phyloP scores from a whole-genome alignment of 1,140 invertebrate species.

The Heliconius nattereri region DNA sequence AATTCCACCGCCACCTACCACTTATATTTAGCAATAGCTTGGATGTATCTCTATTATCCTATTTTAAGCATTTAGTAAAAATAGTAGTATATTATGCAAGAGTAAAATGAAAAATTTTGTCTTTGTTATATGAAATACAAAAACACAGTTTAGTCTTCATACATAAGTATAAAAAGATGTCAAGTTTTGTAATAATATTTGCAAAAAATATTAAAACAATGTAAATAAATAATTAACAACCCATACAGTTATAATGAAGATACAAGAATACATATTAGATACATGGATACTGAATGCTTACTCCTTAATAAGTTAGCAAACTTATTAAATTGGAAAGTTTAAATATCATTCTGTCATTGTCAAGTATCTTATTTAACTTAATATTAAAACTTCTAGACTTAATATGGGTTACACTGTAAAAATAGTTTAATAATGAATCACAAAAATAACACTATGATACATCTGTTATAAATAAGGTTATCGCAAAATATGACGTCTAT shows the following conservation, averaged over 20 bases:
- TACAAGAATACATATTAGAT: background rate
- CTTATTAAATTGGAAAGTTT: background rate
- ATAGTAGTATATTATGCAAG: no score
- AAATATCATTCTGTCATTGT: background rate
- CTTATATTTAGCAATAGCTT: no score
- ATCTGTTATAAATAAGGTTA: constrained; percentile 24
- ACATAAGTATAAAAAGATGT: no score
- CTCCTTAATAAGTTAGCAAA: background rate
- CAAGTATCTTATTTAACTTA: background rate
- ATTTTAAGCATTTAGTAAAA: no score
- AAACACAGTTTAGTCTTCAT: no score
- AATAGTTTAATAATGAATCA: constrained; percentile 15
- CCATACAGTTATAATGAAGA: no score
- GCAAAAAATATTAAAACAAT: background rate
- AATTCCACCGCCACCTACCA: no score
- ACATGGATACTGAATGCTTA: background rate
- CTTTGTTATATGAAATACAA: no score
- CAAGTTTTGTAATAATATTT: background rate
- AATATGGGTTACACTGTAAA: background rate
- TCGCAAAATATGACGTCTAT: constrained; percentile 9
- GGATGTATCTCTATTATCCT: no score
- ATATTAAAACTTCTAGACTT: background rate
- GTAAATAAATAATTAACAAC: background rate
- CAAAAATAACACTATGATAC: background rate
- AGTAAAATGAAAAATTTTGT: no score